Base-by-base conservation (phyloP, 1,140 invertebrate species). In the Chlorops oryzae region DNA sequence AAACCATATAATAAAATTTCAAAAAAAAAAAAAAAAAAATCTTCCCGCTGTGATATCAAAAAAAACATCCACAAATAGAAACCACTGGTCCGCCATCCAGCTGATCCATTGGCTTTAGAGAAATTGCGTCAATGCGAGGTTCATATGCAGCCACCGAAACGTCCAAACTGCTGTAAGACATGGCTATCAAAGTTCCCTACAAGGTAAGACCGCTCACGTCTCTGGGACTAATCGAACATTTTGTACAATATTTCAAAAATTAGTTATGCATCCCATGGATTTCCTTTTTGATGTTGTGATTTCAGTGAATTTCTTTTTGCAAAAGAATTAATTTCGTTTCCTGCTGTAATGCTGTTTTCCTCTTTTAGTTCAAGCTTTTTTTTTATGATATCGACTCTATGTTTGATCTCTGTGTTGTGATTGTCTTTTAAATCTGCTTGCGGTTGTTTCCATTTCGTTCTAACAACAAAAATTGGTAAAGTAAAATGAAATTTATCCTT, bases 171-270 rank as follows among this genome's bases (percentile, higher is more conserved):
- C 81, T 93, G 90, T 78, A 82, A 85, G 70, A 85, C 88, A 63
- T 94, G 92, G 90, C 84, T 96, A 69, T 90, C 90, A 75, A 93
- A 93, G 79, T 94, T 91, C 75, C 87, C 88, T 48, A 72, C 68
- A 61, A 72, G 68, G 68, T 71, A 71, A 69, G 20, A 38, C 5
- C 25, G n/a, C 2, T 2, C 23, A 12, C 15, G 13, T 39, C 12
- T 47, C 28, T 32, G 28, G 7, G 28, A 32, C 7, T 32, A 32
- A 32, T 13, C 13, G 28, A 9, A 32, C 28, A 9, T 32, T 9
- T 32, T 34, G 18, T 10, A 23, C 18, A 13, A 13, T 12, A n/a
- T 42, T 15, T 23, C 3, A n/a, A 27, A 24, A 24, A 18, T 12
- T 28, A 18, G 10, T 39, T 20, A 3, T 48, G 21, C 24, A 20